Percentiles rank a stretch among this genome's conserved stretches.
These are phyloP conservation scores for Heliconius hewitsoni DNA, from an alignment of 1,140 invertebrate genomes.

Conservation along the genomic window DNA sequence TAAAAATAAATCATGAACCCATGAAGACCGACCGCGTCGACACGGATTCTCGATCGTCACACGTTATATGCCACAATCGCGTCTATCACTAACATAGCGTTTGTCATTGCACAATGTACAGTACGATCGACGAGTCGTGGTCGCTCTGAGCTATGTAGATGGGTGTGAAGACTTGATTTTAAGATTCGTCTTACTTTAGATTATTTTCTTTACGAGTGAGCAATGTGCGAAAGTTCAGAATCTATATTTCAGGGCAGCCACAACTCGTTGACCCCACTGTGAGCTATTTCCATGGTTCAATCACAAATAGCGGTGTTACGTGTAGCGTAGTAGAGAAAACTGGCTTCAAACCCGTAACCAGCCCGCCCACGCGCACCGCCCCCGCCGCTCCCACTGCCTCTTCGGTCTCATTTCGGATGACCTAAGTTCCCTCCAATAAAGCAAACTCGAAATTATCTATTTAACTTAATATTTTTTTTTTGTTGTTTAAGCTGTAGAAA, in stretches of 20 bases:
- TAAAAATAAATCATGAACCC: conserved; percentile 48
- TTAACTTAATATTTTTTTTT: no score
- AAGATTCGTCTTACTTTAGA: no score
- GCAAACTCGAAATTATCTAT: not conserved
- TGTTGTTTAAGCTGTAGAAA: no score
- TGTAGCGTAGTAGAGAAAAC: conserved; percentile 71
- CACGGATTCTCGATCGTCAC: conserved; percentile 22
- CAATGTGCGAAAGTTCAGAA: no score
- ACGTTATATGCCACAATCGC: conserved; percentile 26
- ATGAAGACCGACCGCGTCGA: conserved; percentile 32
- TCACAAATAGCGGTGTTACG: conserved; percentile 66
- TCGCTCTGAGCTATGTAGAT: no score
- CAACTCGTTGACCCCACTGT: conserved; percentile 40
- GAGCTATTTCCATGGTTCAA: conserved; percentile 54
- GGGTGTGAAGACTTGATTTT: no score
- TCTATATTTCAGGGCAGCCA: no score
- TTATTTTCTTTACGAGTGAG: no score
- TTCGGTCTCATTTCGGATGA: not conserved
- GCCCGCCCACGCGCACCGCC: conserved; percentile 66
- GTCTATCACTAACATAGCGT: not conserved
- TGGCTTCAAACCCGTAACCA: conserved; percentile 45
- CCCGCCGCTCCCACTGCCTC: conserved; percentile 1
- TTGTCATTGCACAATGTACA: no score
- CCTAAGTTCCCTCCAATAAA: not conserved
- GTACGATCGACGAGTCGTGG: no score